Evolutionary conservation across 2,797 vertebrate species (phyloP).

Genomic region (Manis pentadactyla): DNA sequence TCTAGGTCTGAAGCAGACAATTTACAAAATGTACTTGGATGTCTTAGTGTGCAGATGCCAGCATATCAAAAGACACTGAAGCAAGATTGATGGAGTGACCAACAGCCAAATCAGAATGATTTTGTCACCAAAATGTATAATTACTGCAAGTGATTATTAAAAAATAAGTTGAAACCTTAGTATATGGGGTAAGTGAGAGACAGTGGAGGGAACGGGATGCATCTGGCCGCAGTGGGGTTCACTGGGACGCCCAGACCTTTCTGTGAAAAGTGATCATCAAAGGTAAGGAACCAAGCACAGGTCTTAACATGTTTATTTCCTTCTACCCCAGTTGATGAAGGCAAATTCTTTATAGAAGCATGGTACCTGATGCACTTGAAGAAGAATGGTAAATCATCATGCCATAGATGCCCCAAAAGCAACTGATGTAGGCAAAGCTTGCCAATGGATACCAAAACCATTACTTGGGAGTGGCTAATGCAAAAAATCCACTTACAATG

Average conservation of each 20-base stretch:
- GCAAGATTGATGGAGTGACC: too few species aligned
- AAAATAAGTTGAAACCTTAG: neutral
- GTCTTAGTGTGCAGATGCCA: too few species aligned
- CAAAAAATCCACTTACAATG: neutral
- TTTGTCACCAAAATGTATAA: neutral
- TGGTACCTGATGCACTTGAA: neutral
- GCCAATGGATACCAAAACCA: neutral
- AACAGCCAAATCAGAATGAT: neutral
- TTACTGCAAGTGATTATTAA: neutral
- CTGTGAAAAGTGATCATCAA: neutral
- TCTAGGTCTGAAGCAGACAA: neutral
- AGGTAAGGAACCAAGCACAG: neutral
- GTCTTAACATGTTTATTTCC: neutral
- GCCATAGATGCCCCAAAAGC: neutral
- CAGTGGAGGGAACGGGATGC: neutral
- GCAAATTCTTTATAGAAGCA: neutral
- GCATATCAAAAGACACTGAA: rapidly evolving
- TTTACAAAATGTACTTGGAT: neutral
- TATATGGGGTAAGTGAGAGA: neutral
- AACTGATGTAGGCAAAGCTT: neutral
- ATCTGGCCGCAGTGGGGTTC: neutral
- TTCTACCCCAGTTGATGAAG: neutral
- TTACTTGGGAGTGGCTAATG: too few species aligned
- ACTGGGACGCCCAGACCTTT: too few species aligned
- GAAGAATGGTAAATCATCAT: neutral